Evolutionary conservation across 1,140 invertebrate genomes (phyloP), one percentile per base, ranked within the genome.

Genomic region (Heliothis subflexa): DNA sequence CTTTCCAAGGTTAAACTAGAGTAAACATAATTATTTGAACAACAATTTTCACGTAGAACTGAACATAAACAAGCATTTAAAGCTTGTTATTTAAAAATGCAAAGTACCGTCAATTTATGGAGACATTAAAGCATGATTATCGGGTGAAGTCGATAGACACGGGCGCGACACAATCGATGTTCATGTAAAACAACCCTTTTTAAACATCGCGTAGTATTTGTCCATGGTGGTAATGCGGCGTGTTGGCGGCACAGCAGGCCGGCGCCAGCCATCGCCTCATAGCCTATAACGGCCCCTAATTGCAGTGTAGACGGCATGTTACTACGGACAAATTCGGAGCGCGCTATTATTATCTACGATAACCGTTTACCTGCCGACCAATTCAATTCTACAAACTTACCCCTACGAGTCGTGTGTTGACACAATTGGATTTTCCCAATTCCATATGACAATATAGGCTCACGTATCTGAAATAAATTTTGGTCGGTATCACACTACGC

Each of bases 391-490:
- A 80, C 82, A 84, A 85, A 85, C 86, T 84, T 82, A 81, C 76
- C 66, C 76, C 57, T 66, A 77, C 79, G 72, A 72, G 33, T 74
- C 71, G 66, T 78, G 80, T 78, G 81, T 82, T 83, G 82, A 84
- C 81, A 83, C 81, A 82, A 86, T 86, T 86, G 83, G 83, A 85
- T 86, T 86, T 86, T 81, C 83, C 85, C 83, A 86, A 86, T 84
- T 86, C 80, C 79, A 81, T 86, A 85, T 83, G 82, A 83, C 82
- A 86, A 86, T 82, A 81, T 74, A 79, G 71, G 79, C 78, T 77
- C 81, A 83, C 79, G 79, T 81, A 83, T 80, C 78, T 68, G 81
- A 80, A 82, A 84, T 81, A 83, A 80, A 84, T 84, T 84, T 77
- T 54, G 76, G 66, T 59, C 52, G 74, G 68, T 83, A 73, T 81